phyloP scores from a whole-genome alignment of 1,140 invertebrate genomes.

The Psilanteris sp. region DNA sequence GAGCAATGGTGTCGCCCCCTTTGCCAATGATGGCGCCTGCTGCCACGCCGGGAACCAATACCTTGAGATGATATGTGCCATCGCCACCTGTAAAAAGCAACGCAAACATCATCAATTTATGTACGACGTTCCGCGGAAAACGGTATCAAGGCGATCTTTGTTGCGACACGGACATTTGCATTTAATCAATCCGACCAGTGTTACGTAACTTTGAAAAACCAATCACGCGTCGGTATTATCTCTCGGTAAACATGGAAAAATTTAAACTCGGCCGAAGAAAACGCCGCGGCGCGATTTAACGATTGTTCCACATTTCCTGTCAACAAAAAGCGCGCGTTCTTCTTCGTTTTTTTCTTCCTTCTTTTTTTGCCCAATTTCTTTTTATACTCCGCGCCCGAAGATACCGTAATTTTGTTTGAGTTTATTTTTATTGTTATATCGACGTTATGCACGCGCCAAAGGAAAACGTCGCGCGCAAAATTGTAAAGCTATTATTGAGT shows the following conservation, averaged over 20 bases:
- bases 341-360: no score
- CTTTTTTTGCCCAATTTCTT: no score
- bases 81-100: conserved; percentile 82
- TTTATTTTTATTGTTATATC: no score
- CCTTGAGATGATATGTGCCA: conserved; percentile 95
- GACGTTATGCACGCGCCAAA: no score
- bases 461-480: neutral
- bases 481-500: neutral
- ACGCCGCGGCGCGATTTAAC: neutral
- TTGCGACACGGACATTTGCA: conserved; percentile 50
- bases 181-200: conserved; percentile 26
- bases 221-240: conserved; percentile 33
- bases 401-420: no score
- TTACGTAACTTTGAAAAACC: conserved; percentile 51
- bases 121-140: neutral
- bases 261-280: no score
- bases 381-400: no score
- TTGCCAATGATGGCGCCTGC: conserved; percentile 98
- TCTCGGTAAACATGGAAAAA: conserved; percentile 41
- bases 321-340: neutral
- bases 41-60: conserved; percentile 96
- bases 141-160: conserved; percentile 37
- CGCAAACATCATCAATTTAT: conserved; percentile 26
- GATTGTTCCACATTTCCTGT: neutral
- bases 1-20: conserved; percentile 97